Evolutionary conservation across 2,113 vertebrate genomes (phyloP), one percentile per base, ranked within the genome.

Genomic region (Chitala chitala): DNA sequence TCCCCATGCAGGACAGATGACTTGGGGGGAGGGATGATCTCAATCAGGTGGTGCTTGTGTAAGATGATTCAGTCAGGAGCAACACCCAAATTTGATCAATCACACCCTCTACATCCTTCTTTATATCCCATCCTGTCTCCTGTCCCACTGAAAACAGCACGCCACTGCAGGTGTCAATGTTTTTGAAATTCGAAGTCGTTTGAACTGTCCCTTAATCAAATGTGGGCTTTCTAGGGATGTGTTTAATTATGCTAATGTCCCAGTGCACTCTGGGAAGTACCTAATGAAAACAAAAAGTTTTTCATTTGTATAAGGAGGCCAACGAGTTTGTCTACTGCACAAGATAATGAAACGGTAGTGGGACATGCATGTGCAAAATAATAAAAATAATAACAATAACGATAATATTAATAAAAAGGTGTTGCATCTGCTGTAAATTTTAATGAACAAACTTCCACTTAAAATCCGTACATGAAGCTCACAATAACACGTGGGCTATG

Each of bases 201-300:
- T 29, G 9, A 69, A 53, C 68, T 69, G 31, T 69, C 68, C 68
- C 68, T 51, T 69, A 51, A 69, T 69, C 68, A 31, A 69, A 26
- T 51, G 44, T n/a, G 68, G 68, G 68, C 68, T 31, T 53, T 26
- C 68, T 8, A 24, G 48, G 36, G 68, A 44, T 33, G 44, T 31
- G 44, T 69, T 69, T 69, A 69, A 69, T 69, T 69, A 69, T 69
- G 68, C 36, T 51, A 69, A 36, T 48, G 33, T 20, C 46, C 17
- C 17, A 31, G 68, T 31, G 20, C 53, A 44, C 68, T 51, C 26
- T 36, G 46, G 68, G 68, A 69, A 42, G 26, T 31, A 69, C 68
- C 53, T 69, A 69, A 69, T 69, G 68, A 69, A 69, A 46, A 69
- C 36, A 26, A 69, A n/a, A 69, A 50, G 48, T 69, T 69, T 69